Percentiles rank a stretch among this genome's conserved stretches.
These are phyloP conservation scores for Sitophilus oryzae DNA, from an alignment of 1,140 invertebrate species.

Conservation along the genomic window DNA sequence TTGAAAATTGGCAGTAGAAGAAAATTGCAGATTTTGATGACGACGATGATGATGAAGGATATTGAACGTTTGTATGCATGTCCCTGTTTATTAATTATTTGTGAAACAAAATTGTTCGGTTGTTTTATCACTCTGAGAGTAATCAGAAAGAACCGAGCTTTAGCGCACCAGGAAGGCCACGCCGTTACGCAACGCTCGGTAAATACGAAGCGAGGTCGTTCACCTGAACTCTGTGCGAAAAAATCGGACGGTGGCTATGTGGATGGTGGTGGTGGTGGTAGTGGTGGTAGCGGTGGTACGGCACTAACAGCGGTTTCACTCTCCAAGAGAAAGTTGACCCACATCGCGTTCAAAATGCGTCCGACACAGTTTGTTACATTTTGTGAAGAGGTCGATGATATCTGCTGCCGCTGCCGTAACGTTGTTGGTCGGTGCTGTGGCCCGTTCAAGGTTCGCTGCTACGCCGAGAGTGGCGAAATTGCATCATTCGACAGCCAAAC, in stretches of 20 bases:
- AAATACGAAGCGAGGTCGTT: conserved; percentile 39
- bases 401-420: background rate
- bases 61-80: too few species aligned
- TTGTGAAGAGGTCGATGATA: background rate
- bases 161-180: conserved; percentile 37
- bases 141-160: too few species aligned
- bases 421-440: background rate
- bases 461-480: background rate
- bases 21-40: too few species aligned
- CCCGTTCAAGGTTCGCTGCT: background rate
- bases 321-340: conserved; percentile 44
- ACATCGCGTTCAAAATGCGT: conserved; percentile 31
- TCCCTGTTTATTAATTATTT: too few species aligned
- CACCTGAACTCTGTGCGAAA: conserved; percentile 42
- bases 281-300: conserved; percentile 4
- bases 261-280: background rate
- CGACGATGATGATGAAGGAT: too few species aligned
- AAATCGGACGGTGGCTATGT: conserved; percentile 32
- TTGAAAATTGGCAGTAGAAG: too few species aligned
- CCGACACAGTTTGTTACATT: background rate
- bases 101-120: too few species aligned
- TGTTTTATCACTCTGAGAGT: too few species aligned
- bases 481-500: too few species aligned
- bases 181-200: conserved; percentile 38
- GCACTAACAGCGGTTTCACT: conserved; percentile 36